Evolutionary conservation across 2,113 vertebrate species (phyloP), one percentile per base, ranked within the genome.

Genomic region (Notarius quadriscutis): DNA sequence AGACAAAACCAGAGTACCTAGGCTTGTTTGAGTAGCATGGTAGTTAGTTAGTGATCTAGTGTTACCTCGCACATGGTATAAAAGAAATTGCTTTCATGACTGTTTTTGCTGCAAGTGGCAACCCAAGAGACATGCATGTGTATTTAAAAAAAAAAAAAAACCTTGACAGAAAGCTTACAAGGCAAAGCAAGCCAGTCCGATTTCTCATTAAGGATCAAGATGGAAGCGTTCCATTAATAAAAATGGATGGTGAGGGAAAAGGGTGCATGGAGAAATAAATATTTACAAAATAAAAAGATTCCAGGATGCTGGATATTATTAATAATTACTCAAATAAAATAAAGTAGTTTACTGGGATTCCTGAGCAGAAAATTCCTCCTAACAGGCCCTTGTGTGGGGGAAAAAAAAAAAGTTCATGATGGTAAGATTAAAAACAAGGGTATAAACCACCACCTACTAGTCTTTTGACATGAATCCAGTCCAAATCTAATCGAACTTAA

Each of bases 351-450:
- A 55, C 85, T 89, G 91, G 89, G 90, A 71, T 95, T 94, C 93
- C 94, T 94, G 94, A 95, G 94, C 89, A 92, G 92, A 92, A 91
- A 86, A 85, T 93, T 88, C 90, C 87, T 91, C 85, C 83, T 86
- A 93, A 92, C 58, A 90, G 92, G 92, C 41, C 41, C 41, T 41
- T 41, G 41, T 41, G 41, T 41, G 41, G 34, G 91, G 81, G 62
- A 58, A 84, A 91, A 85, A 18, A 27, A 83, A 27, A 50, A 48
- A 86, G 30, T 81, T 60, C 18, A 84, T 81, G 9, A 84, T 72
- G 9, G 41, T 18, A 80, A 67, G 48, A 25, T 74, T 41, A 72
- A 89, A 87, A 92, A 89, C 22, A 67, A 88, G 90, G 88, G 87
- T 93, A 92, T 84, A 90, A 90, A 93, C 91, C 87, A 92, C 91